phyloP scores from a whole-genome alignment of 2,113 vertebrate species.

The Bothrops jararaca region DNA sequence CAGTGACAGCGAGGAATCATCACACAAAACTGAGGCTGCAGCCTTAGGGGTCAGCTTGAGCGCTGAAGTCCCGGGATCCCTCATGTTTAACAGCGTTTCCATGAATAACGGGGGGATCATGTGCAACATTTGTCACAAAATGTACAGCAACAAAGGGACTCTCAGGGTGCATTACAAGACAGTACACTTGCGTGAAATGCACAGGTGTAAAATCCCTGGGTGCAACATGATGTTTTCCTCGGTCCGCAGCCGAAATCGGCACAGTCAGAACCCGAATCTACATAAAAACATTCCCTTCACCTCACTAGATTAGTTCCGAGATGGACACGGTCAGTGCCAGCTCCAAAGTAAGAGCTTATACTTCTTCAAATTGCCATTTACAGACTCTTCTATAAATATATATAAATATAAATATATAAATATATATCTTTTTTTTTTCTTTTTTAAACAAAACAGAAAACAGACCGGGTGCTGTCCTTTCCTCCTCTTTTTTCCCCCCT shows the following conservation, averaged over 20 bases:
- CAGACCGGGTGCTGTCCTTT: slow-evolving; percentile 75
- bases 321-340: slow-evolving; percentile 69
- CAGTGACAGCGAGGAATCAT: slow-evolving; percentile 88
- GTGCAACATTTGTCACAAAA: slow-evolving; percentile 99
- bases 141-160: slow-evolving; percentile 99
- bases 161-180: slow-evolving; percentile 99
- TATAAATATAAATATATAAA: slow-evolving; percentile 42
- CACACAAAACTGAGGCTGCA: slow-evolving; percentile 72
- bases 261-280: slow-evolving; percentile 99
- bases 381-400: slow-evolving; percentile 56
- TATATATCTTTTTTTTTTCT: slow-evolving; percentile 46
- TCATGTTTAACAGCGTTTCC: slow-evolving; percentile 81
- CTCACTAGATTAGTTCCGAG: slow-evolving; percentile 79
- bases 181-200: slow-evolving; percentile 97
- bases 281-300: slow-evolving; percentile 97
- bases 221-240: slow-evolving; percentile 99
- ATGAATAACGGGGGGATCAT: slow-evolving; percentile 87
- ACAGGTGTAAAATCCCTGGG: slow-evolving; percentile 97
- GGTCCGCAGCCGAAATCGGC: slow-evolving; percentile 96
- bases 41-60: slow-evolving; percentile 70
- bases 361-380: slow-evolving; percentile 72
- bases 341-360: slow-evolving; percentile 69
- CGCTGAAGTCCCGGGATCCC: slow-evolving; percentile 72
- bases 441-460: slow-evolving; percentile 66
- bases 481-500: neutral